Percentiles rank a stretch among this genome's conserved stretches.
These are phyloP conservation scores for Aphaenogaster floridana DNA, from an alignment of 1,140 invertebrate species.

Conservation along the genomic window DNA sequence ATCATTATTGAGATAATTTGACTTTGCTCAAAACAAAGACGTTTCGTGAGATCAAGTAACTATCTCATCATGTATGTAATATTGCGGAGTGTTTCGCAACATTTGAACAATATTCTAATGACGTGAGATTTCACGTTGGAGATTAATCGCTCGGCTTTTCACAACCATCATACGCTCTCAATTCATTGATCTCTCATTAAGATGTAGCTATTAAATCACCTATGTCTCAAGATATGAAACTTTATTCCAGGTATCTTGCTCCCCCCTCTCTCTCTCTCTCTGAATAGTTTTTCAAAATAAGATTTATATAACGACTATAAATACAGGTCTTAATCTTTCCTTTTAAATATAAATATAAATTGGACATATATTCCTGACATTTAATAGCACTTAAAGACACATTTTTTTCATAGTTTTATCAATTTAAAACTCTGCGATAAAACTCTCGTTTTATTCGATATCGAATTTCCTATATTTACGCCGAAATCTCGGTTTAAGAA, in stretches of 20 bases:
- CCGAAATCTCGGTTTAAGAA: constrained; percentile 15
- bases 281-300: background rate
- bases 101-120: constrained; percentile 3
- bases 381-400: background rate
- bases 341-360: background rate
- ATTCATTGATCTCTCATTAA: background rate
- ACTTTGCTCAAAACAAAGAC: background rate
- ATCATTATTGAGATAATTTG: background rate
- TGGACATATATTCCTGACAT: background rate
- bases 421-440: background rate
- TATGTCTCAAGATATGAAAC: constrained; percentile 4
- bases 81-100: background rate
- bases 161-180: background rate
- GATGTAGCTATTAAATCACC: background rate
- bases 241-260: background rate
- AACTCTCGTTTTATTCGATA: background rate
- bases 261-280: too few relatives aligned
- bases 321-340: background rate
- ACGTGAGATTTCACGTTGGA: background rate
- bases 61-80: background rate
- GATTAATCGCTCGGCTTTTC: background rate
- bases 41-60: background rate
- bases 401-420: constrained; percentile 1
- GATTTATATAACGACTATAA: constrained; percentile 17
- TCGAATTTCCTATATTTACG: constrained; percentile 20